Base-by-base conservation (phyloP, 1,140 invertebrate species). In the Drosophila bocki region DNA sequence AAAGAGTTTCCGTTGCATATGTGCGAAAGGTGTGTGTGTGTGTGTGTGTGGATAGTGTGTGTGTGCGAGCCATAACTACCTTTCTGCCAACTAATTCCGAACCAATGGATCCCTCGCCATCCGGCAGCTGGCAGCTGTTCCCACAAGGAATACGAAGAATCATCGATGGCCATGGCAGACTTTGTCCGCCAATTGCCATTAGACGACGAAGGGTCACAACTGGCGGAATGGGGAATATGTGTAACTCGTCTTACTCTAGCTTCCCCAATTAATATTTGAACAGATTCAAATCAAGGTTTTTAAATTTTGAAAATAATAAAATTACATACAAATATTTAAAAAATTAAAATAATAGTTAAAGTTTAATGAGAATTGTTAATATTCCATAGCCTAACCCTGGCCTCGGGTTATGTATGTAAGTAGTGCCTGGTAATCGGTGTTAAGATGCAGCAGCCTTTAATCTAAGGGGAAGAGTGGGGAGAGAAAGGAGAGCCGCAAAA, bases 51-150 rank as follows among this genome's bases (percentile, higher is more conserved):
- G 47, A 7, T 0, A 3, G 41, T 9, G 26, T 48, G 44, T 51
- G 35, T 65, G 63, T 68, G 58, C 60, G 29, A 44, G 83, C 68
- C 71, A 84, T 83, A 86, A 85, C 82, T 82, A 82, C 82, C 79
- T 51, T 37, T 44, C 79, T 35, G 37, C 29, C 32, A 70, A 70
- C 67, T 70, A 70, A 70, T 70, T 70, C 67, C 42, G 17, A 22
- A 47, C 67, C 47, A 37, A 65, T 42, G 67, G 22, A 37, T 69
- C 22, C 35, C 51, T 37, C 67, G 42, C 13, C 39, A 44, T 56
- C 41, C 39, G 33, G 76, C 42, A 17, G 39, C 41, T 32, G 39
- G 26, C 8, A 62, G 32, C 32, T 70, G 67, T 37, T 70, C 64
- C 63, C 63, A 35, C 35, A 45, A 37, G 63, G 48, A 70, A 45